Evolutionary conservation across 2,113 vertebrate genomes (phyloP).

Genomic region (Mionectes macconnelli): DNA sequence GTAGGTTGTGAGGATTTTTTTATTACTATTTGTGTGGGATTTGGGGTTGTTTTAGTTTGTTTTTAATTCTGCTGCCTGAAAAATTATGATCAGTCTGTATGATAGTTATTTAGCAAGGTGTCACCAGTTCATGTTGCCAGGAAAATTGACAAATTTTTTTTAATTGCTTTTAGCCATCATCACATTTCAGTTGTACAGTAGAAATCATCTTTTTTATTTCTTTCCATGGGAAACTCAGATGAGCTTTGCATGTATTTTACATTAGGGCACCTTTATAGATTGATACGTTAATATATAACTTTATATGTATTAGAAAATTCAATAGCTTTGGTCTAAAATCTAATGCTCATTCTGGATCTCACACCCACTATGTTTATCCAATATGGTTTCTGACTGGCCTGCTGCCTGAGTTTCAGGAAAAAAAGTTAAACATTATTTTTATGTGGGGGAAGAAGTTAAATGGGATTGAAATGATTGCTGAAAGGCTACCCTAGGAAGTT

Average conservation of each 20-base stretch:
- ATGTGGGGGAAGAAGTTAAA: constrained; percentile 60
- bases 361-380: constrained; percentile 60
- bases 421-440: constrained; percentile 74
- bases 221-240: constrained; percentile 53
- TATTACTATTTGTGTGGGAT: not conserved
- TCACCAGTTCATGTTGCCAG: constrained; percentile 52
- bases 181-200: constrained; percentile 62
- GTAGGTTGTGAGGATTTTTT: constrained; percentile 32
- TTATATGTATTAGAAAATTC: constrained; percentile 72
- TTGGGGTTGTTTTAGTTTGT: constrained; percentile 14
- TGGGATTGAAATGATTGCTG: constrained; percentile 71
- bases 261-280: constrained; percentile 73
- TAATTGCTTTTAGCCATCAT: constrained; percentile 27
- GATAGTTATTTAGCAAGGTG: constrained; percentile 26
- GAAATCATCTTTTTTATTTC: constrained; percentile 51
- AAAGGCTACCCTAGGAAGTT: constrained; percentile 80
- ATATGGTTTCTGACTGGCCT: constrained; percentile 77
- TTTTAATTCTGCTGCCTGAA: constrained; percentile 41
- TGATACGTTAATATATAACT: constrained; percentile 71
- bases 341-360: constrained; percentile 69
- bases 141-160: constrained; percentile 38
- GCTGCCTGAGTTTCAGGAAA: constrained; percentile 77
- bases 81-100: constrained; percentile 7
- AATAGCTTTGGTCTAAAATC: constrained; percentile 72
- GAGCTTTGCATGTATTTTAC: constrained; percentile 78